Percentiles rank a stretch among this genome's conserved stretches.
Conservation (phyloP, 2,797 vertebrate genomes). For the Paguma larvata region DNA sequence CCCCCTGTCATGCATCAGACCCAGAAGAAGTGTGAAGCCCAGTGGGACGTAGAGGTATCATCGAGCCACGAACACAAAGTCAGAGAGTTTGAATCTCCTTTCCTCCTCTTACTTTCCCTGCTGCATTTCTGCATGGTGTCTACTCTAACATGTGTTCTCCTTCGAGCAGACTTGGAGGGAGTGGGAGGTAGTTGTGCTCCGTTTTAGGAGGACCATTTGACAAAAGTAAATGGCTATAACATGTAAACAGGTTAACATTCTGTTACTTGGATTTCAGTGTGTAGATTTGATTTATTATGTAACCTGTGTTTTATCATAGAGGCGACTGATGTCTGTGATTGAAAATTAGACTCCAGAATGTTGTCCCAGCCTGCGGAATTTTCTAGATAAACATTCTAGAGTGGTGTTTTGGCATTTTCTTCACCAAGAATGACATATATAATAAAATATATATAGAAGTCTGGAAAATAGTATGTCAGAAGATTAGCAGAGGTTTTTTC, state of each 20-base stretch:
- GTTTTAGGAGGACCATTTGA: not conserved
- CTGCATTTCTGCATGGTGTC: not conserved
- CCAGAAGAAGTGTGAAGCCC: not conserved
- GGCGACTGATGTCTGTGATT: not conserved
- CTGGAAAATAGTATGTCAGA: not conserved
- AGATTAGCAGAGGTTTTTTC: constrained; percentile 49
- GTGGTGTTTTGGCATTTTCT: not conserved
- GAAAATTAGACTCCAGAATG: not conserved
- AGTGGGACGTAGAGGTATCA: rapidly evolving
- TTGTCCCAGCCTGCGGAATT: not conserved
- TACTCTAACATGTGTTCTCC: not conserved
- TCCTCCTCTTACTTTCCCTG: too few relatives aligned
- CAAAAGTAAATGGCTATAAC: not conserved
- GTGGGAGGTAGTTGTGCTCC: too few relatives aligned
- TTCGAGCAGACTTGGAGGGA: not conserved
- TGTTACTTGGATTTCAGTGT: not conserved
- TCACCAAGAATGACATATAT: not conserved
- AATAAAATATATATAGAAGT: not conserved
- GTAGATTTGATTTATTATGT: not conserved
- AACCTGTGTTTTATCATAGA: not conserved
- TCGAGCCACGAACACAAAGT: not conserved
- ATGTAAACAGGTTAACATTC: not conserved
- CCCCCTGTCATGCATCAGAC: not conserved
- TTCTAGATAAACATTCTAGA: not conserved
- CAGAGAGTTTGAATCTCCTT: not conserved